Evolutionary conservation across 2,113 vertebrate species (phyloP).

Genomic region (Odontophorus gujanensis): DNA sequence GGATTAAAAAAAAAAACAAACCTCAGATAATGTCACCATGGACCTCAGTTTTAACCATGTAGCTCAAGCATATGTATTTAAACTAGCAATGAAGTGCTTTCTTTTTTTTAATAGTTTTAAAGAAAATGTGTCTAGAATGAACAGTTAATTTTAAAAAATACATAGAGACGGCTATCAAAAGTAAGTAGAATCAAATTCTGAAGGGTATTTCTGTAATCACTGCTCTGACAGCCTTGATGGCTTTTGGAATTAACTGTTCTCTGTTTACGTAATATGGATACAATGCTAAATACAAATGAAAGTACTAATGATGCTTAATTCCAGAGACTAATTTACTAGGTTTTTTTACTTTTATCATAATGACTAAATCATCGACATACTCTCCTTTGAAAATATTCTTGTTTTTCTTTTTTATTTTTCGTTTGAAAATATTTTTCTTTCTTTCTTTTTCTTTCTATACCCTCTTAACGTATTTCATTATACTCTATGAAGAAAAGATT

Average conservation of each 20-base stretch:
- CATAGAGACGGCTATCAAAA: background rate
- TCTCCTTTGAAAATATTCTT: background rate
- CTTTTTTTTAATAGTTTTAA: background rate
- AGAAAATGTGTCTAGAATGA: background rate
- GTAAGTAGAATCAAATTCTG: background rate
- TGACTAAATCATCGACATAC: background rate
- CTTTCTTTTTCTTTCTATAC: background rate
- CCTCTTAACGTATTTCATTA: background rate
- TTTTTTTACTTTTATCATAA: background rate
- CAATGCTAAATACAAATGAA: background rate
- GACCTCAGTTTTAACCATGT: background rate
- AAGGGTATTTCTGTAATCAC: background rate
- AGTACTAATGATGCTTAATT: background rate
- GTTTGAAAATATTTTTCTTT: background rate
- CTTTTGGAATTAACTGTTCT: background rate
- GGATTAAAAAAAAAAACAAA: background rate
- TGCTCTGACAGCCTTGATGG: background rate
- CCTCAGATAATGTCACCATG: background rate
- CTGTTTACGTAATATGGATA: background rate
- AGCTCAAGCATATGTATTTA: background rate
- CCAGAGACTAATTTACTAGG: background rate
- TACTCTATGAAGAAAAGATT: background rate
- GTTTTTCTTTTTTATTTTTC: background rate
- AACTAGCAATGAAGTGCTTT: background rate
- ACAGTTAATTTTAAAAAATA: background rate